Percentiles rank a stretch among this genome's conserved stretches.
Conservation (phyloP, 2,888 invertebrate genomes). For the Bimastos eiseni region DNA sequence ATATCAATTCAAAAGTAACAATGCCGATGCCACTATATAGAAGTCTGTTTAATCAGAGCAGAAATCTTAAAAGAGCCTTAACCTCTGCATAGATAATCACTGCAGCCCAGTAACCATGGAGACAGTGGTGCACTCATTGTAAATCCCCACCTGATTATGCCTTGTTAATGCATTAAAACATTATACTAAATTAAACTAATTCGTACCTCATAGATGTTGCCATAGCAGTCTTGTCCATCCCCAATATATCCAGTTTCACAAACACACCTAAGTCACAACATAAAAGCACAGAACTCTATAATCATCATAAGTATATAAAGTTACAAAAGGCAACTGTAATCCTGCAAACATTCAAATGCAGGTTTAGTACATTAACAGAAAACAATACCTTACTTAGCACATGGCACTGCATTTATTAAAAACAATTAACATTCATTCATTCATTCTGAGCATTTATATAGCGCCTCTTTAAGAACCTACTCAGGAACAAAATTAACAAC, state of each 20-base stretch:
- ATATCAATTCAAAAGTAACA: too few species aligned
- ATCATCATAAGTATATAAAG: constrained; percentile 29
- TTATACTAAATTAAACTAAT: constrained; percentile 40
- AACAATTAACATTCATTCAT: too few species aligned
- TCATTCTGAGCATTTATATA: too few species aligned
- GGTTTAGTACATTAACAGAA: neutral
- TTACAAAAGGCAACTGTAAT: neutral
- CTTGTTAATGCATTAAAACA: neutral
- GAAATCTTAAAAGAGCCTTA: too few species aligned
- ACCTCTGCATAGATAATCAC: too few species aligned
- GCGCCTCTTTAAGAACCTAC: too few species aligned
- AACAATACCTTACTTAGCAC: neutral
- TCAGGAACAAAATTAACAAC: too few species aligned
- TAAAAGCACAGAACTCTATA: neutral
- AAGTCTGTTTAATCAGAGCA: too few species aligned
- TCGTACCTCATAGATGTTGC: constrained; percentile 50
- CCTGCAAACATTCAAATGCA: neutral
- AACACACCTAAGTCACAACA: constrained; percentile 47
- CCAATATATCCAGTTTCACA: constrained; percentile 52
- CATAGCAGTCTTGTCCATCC: constrained; percentile 50
- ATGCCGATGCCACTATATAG: too few species aligned
- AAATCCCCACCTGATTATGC: too few species aligned
- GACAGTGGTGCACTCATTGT: too few species aligned
- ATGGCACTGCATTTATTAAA: neutral
- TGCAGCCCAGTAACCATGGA: too few species aligned